Conservation (phyloP, 1,140 invertebrate species). For the Drosophila pandora region DNA sequence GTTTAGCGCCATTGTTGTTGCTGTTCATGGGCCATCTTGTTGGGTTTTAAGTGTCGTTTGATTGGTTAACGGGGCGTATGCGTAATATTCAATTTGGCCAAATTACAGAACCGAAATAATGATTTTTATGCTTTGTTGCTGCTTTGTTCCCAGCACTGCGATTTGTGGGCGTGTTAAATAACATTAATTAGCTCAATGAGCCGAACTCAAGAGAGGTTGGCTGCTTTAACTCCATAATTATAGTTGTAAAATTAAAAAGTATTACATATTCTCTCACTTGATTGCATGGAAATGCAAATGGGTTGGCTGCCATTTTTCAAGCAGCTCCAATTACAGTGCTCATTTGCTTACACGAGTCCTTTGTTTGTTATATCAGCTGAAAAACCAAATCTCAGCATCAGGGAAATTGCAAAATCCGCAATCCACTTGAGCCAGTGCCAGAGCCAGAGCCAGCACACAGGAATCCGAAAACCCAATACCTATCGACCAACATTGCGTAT, state of each 20-base stretch:
- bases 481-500: constrained; percentile 35
- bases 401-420: constrained; percentile 47
- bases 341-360: constrained; percentile 40
- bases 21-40: constrained; percentile 23
- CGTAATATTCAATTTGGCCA: constrained; percentile 72
- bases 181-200: constrained; percentile 8
- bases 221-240: constrained; percentile 16
- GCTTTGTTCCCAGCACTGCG: constrained; percentile 47
- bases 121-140: constrained; percentile 11
- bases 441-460: constrained; percentile 17
- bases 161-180: constrained; percentile 50
- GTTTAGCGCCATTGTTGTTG: constrained; percentile 31
- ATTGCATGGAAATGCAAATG: background rate
- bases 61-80: constrained; percentile 63
- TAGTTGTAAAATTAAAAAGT: background rate
- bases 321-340: constrained; percentile 33
- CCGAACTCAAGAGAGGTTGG: constrained; percentile 22
- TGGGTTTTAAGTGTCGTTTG: constrained; percentile 57
- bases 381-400: constrained; percentile 43
- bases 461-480: constrained; percentile 12
- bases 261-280: no score
- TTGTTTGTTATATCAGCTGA: constrained; percentile 43
- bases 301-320: background rate
- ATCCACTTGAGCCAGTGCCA: constrained; percentile 44
- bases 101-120: constrained; percentile 51